phyloP scores from a whole-genome alignment of 2,888 invertebrate species.

The Rhabditoides inermis region DNA sequence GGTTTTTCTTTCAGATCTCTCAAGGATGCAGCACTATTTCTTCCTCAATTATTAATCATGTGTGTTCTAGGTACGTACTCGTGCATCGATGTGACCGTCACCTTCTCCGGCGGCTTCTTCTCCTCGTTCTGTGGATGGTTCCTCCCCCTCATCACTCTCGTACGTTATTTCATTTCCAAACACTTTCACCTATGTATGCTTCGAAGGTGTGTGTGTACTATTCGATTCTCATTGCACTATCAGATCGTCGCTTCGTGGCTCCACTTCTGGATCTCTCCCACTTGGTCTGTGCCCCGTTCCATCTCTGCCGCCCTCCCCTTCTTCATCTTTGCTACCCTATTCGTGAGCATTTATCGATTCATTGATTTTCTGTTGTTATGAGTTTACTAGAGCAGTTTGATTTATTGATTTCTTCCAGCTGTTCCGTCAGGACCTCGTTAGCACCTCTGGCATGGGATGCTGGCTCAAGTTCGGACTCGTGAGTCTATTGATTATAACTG shows the following conservation, averaged over 20 bases:
- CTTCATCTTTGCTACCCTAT: conserved; percentile 57
- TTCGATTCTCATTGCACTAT: background rate
- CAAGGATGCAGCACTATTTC: too few species aligned
- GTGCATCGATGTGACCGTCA: conserved; percentile 42
- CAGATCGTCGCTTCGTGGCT: conserved; percentile 44
- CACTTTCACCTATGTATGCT: too few species aligned
- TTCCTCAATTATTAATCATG: too few species aligned
- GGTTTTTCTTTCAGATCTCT: too few species aligned
- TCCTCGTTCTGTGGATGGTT: conserved; percentile 31
- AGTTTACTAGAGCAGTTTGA: too few species aligned
- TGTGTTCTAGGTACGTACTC: conserved; percentile 28
- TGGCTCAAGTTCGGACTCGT: conserved; percentile 46
- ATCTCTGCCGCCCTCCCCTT: conserved; percentile 46
- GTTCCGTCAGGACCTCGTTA: conserved; percentile 8
- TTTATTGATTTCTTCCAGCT: conserved; percentile 5
- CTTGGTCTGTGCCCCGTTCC: conserved; percentile 48
- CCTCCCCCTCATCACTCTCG: conserved; percentile 34
- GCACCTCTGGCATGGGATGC: conserved; percentile 7
- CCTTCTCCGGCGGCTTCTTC: conserved; percentile 28
- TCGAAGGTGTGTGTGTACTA: too few species aligned
- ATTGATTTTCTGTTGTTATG: background rate
- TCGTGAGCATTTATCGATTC: conserved; percentile 16
- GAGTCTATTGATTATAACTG: too few species aligned
- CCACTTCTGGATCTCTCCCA: conserved; percentile 49
- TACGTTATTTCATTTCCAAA: too few species aligned